phyloP scores from a whole-genome alignment of 2,888 invertebrate species.

The Oligia latruncula region DNA sequence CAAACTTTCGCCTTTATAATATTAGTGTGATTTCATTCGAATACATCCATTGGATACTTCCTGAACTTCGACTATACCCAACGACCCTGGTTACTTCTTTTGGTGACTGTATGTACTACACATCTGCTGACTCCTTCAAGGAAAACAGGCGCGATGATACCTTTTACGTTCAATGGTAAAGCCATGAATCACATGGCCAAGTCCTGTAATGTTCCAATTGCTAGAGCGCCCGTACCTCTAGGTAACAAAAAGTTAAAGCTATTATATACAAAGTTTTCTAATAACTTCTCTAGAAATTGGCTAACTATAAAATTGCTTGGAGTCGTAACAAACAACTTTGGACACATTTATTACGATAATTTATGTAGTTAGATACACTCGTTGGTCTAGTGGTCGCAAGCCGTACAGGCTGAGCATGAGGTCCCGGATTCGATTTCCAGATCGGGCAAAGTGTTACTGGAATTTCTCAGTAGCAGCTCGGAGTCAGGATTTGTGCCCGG shows the following conservation, averaged over 20 bases:
- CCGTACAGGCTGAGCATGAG: no score
- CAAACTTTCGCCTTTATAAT: no score
- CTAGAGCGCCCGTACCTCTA: not conserved
- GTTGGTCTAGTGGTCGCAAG: not conserved
- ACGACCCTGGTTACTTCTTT: no score
- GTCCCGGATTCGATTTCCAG: no score
- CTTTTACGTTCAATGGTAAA: not conserved
- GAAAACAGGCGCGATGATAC: not conserved
- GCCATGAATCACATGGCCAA: not conserved
- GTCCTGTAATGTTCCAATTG: not conserved
- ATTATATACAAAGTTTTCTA: not conserved
- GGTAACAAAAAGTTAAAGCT: no score
- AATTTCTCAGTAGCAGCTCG: no score
- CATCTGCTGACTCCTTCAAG: not conserved
- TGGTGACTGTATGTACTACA: not conserved
- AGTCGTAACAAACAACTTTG: conserved; percentile 5
- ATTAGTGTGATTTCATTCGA: no score
- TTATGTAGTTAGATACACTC: not conserved
- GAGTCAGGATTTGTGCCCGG: no score
- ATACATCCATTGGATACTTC: no score
- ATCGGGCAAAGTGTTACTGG: no score
- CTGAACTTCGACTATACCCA: no score
- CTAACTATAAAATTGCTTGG: conserved; percentile 2
- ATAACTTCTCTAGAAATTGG: conserved; percentile 9
- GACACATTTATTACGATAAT: not conserved